A percentile compares a stretch with the other conserved stretches of the same genome.
Conservation (phyloP, 2,113 vertebrate genomes). For the Zootoca vivipara region DNA sequence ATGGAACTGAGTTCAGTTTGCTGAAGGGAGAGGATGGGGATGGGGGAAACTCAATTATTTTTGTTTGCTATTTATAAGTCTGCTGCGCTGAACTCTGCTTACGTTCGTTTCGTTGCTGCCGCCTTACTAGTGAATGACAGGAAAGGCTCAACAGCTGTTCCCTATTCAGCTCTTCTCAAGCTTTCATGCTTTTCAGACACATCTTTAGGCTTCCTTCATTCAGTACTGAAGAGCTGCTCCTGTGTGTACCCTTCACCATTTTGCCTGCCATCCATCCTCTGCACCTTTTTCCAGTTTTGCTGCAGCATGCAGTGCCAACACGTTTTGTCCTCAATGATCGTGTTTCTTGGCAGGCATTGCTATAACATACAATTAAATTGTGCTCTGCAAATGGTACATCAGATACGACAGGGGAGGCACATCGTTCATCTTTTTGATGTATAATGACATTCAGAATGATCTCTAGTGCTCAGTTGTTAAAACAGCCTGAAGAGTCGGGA, state of each 20-base stretch:
- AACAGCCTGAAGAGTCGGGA: conserved; percentile 73
- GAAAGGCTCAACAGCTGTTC: not conserved
- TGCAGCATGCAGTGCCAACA: conserved; percentile 40
- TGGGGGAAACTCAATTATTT: not conserved
- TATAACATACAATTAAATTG: conserved; percentile 74
- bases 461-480: conserved; percentile 73
- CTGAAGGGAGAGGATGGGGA: not conserved
- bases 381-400: conserved; percentile 71
- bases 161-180: not conserved
- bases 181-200: conserved; percentile 1
- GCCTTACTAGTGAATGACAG: not conserved
- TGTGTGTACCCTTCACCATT: not conserved
- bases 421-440: conserved; percentile 76
- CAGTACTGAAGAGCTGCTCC: not conserved
- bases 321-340: conserved; percentile 60
- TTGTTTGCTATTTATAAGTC: not conserved
- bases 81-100: not conserved
- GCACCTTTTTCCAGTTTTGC: not conserved
- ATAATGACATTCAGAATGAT: conserved; percentile 77
- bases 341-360: conserved; percentile 62
- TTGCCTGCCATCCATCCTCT: not conserved
- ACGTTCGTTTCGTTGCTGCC: not conserved
- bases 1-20: not conserved
- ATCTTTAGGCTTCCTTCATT: not conserved
- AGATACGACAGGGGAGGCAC: conserved; percentile 58